Conservation (phyloP, 2,797 vertebrate genomes). For the Cygnus olor region DNA sequence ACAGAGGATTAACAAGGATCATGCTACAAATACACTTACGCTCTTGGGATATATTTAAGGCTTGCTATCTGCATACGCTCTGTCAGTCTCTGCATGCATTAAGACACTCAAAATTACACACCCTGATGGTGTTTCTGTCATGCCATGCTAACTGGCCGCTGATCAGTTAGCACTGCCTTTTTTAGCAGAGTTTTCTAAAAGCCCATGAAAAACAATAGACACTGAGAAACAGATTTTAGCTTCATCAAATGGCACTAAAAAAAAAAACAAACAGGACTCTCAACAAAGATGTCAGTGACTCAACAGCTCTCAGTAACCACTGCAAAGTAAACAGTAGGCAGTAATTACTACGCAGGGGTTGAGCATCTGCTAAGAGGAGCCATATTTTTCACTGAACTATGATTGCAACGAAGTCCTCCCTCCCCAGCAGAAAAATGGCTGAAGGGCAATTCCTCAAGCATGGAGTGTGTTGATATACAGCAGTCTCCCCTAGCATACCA, state of each 20-base stretch:
- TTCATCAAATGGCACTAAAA: neutral
- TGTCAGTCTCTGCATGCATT: neutral
- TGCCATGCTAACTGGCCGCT: neutral
- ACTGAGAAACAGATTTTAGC: neutral
- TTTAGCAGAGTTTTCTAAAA: neutral
- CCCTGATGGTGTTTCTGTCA: neutral
- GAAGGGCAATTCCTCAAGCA: neutral
- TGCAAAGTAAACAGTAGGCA: slow-evolving; percentile 47
- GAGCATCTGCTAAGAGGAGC: slow-evolving; percentile 45
- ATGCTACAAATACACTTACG: neutral
- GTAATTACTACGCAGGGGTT: slow-evolving; percentile 24
- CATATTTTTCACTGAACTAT: slow-evolving; percentile 17
- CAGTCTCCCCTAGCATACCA: neutral
- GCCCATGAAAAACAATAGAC: slow-evolving; percentile 5
- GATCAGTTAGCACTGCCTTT: neutral
- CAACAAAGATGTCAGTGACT: slow-evolving; percentile 57
- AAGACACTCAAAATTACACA: neutral
- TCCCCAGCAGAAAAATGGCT: slow-evolving; percentile 12
- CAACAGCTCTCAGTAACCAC: slow-evolving; percentile 59
- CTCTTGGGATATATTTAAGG: neutral
- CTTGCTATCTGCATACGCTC: neutral
- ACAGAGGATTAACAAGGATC: neutral
- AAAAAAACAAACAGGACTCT: neutral
- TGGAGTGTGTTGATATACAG: neutral
- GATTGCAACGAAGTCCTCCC: neutral